These are phyloP conservation scores for Sebastolobus alascanus DNA, from an alignment of 2,797 vertebrate species.

Conservation along the genomic window DNA sequence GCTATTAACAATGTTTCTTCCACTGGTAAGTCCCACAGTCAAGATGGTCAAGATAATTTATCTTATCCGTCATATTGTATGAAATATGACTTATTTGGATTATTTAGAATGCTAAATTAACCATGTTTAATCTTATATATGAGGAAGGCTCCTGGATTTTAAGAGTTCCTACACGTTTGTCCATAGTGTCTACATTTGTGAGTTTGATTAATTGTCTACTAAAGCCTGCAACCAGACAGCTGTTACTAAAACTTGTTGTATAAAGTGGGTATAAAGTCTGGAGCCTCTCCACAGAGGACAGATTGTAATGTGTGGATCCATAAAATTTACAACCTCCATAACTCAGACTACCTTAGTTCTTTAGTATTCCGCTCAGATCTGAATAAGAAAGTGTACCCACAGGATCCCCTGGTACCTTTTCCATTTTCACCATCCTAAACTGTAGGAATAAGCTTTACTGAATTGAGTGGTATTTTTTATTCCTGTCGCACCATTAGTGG, in stretches of 20 bases:
- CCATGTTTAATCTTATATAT: not conserved
- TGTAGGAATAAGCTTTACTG: conserved; percentile 3
- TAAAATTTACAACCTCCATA: conserved; percentile 46
- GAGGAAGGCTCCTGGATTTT: not conserved
- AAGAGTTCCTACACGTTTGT: conserved; percentile 11
- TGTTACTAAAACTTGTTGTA: conserved; percentile 37
- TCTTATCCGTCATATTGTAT: not conserved
- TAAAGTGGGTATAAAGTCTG: conserved; percentile 25
- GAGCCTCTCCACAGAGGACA: conserved; percentile 34
- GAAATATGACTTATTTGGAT: not conserved
- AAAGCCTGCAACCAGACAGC: conserved; percentile 42
- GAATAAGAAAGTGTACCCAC: conserved; percentile 15
- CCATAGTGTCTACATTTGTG: conserved; percentile 11
- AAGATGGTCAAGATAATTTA: not conserved
- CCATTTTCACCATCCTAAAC: conserved; percentile 9
- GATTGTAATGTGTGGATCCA: conserved; percentile 31
- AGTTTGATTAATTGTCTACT: not conserved
- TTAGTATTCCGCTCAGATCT: conserved; percentile 30
- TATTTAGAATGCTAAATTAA: conserved; percentile 9
- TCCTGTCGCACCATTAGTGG: not conserved
- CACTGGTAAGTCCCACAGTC: conserved; percentile 81
- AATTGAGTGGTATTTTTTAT: conserved; percentile 4
- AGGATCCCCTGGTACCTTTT: conserved; percentile 4
- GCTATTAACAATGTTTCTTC: conserved; percentile 88
- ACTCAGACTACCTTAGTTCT: not conserved